These are phyloP conservation scores for Sprattus sprattus DNA, from an alignment of 2,113 vertebrate species.

Conservation along the genomic window DNA sequence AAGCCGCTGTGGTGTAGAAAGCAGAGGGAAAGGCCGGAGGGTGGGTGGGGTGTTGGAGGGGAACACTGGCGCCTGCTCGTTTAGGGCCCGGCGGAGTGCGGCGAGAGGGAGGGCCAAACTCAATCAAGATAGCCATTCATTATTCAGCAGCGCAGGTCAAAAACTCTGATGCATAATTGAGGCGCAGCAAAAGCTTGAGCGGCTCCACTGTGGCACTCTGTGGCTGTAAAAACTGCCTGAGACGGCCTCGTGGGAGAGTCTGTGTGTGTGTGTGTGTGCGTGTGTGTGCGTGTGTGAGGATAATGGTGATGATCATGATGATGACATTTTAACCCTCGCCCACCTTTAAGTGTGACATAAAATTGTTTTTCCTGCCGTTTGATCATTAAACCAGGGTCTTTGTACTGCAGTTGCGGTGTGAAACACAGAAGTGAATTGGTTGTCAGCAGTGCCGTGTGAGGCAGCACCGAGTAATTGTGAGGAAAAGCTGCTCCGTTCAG, in stretches of 20 bases:
- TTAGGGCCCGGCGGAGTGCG: conserved; percentile 31
- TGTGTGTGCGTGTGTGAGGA: conserved; percentile 23
- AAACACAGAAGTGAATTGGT: neutral
- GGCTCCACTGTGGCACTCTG: conserved; percentile 55
- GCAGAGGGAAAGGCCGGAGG: neutral
- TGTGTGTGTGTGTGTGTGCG: conserved; percentile 29
- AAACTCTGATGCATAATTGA: conserved; percentile 63
- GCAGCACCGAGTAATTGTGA: neutral
- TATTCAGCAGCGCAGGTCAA: conserved; percentile 59
- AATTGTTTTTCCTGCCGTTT: neutral
- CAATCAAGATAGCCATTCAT: conserved; percentile 58
- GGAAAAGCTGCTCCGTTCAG: neutral
- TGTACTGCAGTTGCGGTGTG: neutral
- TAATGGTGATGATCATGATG: neutral
- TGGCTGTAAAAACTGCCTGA: conserved; percentile 42
- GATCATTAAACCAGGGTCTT: neutral
- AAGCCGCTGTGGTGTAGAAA: neutral
- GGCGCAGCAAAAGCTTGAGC: conserved; percentile 49
- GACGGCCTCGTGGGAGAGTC: conserved; percentile 18
- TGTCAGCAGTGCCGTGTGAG: neutral
- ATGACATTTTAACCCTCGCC: neutral
- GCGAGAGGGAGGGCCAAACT: conserved; percentile 38
- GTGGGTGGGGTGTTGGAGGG: neutral
- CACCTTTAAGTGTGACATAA: neutral
- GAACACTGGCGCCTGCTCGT: conserved; percentile 47